Evolutionary conservation across 1,140 invertebrate genomes (phyloP).

Genomic region (Holotrichia oblita): DNA sequence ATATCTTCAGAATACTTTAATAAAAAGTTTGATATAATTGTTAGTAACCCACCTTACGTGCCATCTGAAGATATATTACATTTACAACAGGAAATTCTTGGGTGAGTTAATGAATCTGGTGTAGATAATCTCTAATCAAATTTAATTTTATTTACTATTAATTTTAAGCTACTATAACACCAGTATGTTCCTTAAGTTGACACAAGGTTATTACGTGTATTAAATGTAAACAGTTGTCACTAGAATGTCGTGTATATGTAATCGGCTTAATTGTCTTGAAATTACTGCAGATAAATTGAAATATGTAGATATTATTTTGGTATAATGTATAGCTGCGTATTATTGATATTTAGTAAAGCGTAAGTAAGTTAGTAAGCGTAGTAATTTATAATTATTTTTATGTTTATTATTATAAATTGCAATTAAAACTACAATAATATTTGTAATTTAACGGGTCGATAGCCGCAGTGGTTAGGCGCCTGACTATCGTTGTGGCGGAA

Average conservation of each 20-base stretch:
- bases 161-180: background rate
- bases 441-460: too few species aligned
- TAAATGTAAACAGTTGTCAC: background rate
- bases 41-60: slow-evolving; percentile 75
- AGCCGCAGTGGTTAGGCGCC: too few species aligned
- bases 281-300: too few species aligned
- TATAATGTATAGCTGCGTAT: too few species aligned
- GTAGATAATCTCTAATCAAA: background rate
- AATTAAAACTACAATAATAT: too few species aligned
- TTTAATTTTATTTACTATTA: background rate
- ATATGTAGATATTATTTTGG: too few species aligned
- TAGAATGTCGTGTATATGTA: background rate
- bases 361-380: too few species aligned
- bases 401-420: too few species aligned
- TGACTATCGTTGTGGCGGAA: too few species aligned
- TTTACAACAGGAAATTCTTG: slow-evolving; percentile 68
- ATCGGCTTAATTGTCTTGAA: background rate
- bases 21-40: slow-evolving; percentile 67
- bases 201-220: background rate
- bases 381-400: too few species aligned
- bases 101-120: slow-evolving; percentile 62
- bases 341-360: too few species aligned
- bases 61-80: slow-evolving; percentile 64
- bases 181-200: background rate
- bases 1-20: slow-evolving; percentile 60